Evolutionary conservation across 1,140 invertebrate genomes (phyloP).

Genomic region (Hirudo medicinalis): DNA sequence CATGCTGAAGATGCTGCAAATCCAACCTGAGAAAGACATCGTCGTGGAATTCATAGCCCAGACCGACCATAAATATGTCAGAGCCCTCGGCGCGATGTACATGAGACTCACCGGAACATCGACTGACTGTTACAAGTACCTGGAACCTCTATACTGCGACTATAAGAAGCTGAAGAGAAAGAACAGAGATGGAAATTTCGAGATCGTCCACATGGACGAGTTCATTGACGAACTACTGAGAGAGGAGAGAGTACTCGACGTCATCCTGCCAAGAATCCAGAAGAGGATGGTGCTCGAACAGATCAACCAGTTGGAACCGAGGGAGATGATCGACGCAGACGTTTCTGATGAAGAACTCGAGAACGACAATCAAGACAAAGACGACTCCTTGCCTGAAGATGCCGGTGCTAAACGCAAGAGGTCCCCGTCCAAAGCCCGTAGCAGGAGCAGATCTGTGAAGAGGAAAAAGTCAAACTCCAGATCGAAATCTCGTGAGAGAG

Average conservation of each 20-base stretch:
- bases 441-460: too few species aligned
- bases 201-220: slow-evolving; percentile 91
- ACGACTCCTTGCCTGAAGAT: too few species aligned
- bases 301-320: slow-evolving; percentile 77
- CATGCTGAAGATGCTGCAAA: slow-evolving; percentile 95
- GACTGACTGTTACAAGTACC: slow-evolving; percentile 91
- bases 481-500: background rate
- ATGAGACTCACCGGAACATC: slow-evolving; percentile 84
- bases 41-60: slow-evolving; percentile 98
- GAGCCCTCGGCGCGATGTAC: slow-evolving; percentile 89
- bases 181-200: slow-evolving; percentile 68
- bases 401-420: background rate
- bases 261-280: slow-evolving; percentile 87
- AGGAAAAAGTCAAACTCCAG: too few species aligned
- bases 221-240: slow-evolving; percentile 85
- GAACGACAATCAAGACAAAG: slow-evolving; percentile 12
- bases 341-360: slow-evolving; percentile 52
- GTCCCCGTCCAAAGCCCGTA: background rate
- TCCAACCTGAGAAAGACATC: slow-evolving; percentile 98
- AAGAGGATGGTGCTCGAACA: slow-evolving; percentile 83
- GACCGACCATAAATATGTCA: slow-evolving; percentile 95
- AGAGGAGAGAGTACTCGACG: slow-evolving; percentile 83
- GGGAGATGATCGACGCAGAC: slow-evolving; percentile 77
- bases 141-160: slow-evolving; percentile 94
- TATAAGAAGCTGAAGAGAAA: slow-evolving; percentile 83